phyloP scores from a whole-genome alignment of 2,113 vertebrate genomes.

The Tricholaema leucomelas region DNA sequence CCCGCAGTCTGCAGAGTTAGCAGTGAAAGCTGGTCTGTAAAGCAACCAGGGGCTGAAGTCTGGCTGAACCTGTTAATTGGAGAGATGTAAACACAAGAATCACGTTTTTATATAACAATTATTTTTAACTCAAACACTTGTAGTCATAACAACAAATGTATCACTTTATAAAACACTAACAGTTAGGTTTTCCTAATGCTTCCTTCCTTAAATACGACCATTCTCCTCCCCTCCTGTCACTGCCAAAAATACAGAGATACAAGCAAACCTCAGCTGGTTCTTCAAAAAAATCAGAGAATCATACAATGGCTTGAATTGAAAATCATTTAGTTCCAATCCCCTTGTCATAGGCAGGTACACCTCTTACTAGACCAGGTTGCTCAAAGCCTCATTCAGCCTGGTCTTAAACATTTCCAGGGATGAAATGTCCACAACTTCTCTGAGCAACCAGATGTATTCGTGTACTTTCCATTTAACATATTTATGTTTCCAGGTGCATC shows the following conservation, averaged over 20 bases:
- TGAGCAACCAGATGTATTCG: not conserved
- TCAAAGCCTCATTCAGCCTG: too few species aligned
- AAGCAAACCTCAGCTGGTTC: not conserved
- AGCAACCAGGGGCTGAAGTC: not conserved
- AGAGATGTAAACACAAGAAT: not conserved
- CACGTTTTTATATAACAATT: not conserved
- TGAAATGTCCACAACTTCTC: too few species aligned
- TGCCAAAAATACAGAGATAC: not conserved
- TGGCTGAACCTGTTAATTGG: not conserved
- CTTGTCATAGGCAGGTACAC: too few species aligned
- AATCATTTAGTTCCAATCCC: too few species aligned
- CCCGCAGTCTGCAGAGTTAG: not conserved
- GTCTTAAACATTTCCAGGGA: too few species aligned
- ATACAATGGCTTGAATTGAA: too few species aligned
- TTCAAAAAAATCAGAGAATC: not conserved
- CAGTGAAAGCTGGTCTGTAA: not conserved
- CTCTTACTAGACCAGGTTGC: too few species aligned
- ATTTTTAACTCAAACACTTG: not conserved
- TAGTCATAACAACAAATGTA: not conserved
- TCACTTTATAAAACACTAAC: not conserved
- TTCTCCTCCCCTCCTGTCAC: not conserved
- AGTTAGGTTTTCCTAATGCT: not conserved
- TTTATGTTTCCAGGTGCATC: not conserved
- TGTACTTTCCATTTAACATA: not conserved
- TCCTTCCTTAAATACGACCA: not conserved